These are phyloP conservation scores for Hydropotes inermis DNA, from an alignment of 2,113 vertebrate genomes.

Conservation along the genomic window DNA sequence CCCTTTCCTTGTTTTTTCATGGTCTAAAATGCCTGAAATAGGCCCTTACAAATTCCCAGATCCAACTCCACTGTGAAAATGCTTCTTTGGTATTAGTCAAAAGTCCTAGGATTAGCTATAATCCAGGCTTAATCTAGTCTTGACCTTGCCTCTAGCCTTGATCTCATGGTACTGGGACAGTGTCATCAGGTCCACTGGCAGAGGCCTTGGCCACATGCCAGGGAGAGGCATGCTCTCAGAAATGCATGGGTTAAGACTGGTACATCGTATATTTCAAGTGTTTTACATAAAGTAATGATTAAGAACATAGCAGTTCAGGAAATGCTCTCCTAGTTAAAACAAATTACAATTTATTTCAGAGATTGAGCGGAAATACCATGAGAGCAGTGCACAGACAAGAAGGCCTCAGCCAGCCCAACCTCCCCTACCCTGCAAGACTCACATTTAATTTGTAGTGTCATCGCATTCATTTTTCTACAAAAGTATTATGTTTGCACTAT, in stretches of 20 bases:
- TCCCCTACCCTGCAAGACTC: not conserved
- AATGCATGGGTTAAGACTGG: not conserved
- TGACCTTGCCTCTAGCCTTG: not conserved
- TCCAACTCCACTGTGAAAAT: not conserved
- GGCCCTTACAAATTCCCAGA: not conserved
- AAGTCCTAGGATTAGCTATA: not conserved
- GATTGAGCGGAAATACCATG: not conserved
- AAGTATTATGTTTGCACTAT: not conserved
- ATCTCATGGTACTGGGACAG: not conserved
- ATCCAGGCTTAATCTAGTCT: not conserved
- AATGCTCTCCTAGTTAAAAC: not conserved
- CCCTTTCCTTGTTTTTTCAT: not conserved
- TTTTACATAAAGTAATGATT: not conserved
- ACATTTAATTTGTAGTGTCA: not conserved
- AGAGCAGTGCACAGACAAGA: not conserved
- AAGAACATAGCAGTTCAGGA: not conserved
- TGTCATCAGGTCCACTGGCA: not conserved
- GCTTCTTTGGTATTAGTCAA: not conserved
- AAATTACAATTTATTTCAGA: not conserved
- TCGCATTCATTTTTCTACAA: not conserved
- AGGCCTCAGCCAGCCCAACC: not conserved
- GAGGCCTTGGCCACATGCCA: not conserved
- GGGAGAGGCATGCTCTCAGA: not conserved
- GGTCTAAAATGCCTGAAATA: not conserved
- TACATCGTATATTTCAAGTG: not conserved